phyloP scores from a whole-genome alignment of 1,140 invertebrate genomes.

The Gryon sp. region DNA sequence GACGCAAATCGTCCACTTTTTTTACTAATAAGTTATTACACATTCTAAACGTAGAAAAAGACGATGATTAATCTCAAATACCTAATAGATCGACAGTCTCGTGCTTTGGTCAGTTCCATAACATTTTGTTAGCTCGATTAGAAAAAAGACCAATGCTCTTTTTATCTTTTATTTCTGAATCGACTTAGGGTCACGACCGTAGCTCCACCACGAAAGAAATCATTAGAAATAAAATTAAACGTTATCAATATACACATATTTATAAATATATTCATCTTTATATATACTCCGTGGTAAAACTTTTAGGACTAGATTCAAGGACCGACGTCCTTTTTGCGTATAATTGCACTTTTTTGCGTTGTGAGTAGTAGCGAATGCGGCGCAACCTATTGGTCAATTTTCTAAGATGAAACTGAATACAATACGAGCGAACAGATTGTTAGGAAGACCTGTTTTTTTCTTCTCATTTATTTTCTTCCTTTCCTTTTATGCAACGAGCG shows the following conservation, averaged over 20 bases:
- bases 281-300: constrained; percentile 54
- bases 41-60: constrained; percentile 58
- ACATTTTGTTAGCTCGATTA: constrained; percentile 6
- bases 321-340: constrained; percentile 30
- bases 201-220: constrained; percentile 39
- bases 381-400: constrained; percentile 23
- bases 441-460: constrained; percentile 43
- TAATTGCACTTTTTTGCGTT: constrained; percentile 64
- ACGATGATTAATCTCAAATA: constrained; percentile 55
- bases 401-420: not conserved
- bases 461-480: no score
- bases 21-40: constrained; percentile 59
- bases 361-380: constrained; percentile 37
- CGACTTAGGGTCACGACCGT: constrained; percentile 7
- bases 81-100: constrained; percentile 48
- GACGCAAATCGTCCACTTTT: constrained; percentile 24
- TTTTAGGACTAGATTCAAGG: constrained; percentile 60
- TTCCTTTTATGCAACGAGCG: constrained; percentile 24
- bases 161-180: no score
- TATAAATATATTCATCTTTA: constrained; percentile 24
- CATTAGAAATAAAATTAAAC: constrained; percentile 17
- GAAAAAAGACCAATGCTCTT: no score
- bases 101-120: constrained; percentile 29
- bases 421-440: constrained; percentile 1
- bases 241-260: constrained; percentile 30